Conservation (phyloP, 1,140 invertebrate genomes). For the Drosophila setifemur region DNA sequence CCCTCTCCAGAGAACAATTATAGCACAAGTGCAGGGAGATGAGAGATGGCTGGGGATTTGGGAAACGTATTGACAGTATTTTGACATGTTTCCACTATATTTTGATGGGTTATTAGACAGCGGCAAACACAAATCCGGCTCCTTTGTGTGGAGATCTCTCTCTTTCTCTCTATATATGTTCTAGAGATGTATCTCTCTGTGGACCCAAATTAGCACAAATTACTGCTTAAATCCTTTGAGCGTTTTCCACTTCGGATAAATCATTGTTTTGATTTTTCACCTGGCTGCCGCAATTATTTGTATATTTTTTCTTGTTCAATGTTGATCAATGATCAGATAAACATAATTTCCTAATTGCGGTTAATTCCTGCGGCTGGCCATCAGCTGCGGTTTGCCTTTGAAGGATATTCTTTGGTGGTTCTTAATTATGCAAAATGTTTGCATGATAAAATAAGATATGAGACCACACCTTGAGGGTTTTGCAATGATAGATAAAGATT, state of each 20-base stretch:
- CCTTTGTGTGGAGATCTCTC: neutral
- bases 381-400: slow-evolving; percentile 47
- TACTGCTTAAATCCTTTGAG: slow-evolving; percentile 30
- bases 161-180: neutral
- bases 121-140: slow-evolving; percentile 27
- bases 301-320: slow-evolving; percentile 23
- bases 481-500: too few relatives aligned
- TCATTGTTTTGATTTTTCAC: slow-evolving; percentile 33
- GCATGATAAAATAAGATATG: neutral
- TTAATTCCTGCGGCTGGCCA: slow-evolving; percentile 26
- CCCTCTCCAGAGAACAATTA: slow-evolving; percentile 50
- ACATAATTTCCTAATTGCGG: slow-evolving; percentile 22
- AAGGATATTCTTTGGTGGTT: neutral
- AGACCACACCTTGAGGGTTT: too few relatives aligned
- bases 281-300: slow-evolving; percentile 2
- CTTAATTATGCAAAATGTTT: slow-evolving; percentile 8
- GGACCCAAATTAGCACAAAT: slow-evolving; percentile 44
- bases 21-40: slow-evolving; percentile 52
- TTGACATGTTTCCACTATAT: slow-evolving; percentile 65
- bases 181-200: neutral
- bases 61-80: slow-evolving; percentile 66
- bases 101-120: slow-evolving; percentile 53
- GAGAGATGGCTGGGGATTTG: slow-evolving; percentile 11
- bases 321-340: slow-evolving; percentile 40
- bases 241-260: slow-evolving; percentile 21